Percentiles rank a stretch among this genome's conserved stretches.
These are phyloP conservation scores for Cervus canadensis DNA, from an alignment of 2,113 vertebrate genomes.

Conservation along the genomic window DNA sequence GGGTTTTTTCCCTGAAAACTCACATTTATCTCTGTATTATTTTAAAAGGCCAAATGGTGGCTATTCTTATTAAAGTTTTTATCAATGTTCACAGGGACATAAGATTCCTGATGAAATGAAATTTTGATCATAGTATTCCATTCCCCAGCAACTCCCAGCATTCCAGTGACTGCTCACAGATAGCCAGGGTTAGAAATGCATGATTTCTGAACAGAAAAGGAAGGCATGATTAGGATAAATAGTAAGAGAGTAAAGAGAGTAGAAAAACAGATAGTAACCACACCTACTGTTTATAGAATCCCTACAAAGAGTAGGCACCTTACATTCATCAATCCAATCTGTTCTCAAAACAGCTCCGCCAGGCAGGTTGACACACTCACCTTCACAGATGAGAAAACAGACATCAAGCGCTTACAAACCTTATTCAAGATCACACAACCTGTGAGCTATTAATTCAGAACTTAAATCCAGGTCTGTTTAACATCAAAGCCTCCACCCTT, in stretches of 20 bases:
- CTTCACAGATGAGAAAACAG: not conserved
- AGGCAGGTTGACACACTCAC: not conserved
- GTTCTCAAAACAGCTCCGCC: not conserved
- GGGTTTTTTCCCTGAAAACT: slow-evolving; percentile 7
- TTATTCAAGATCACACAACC: slow-evolving; percentile 12
- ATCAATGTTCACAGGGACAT: not conserved
- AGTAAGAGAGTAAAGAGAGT: not conserved
- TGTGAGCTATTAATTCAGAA: not conserved
- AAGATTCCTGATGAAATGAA: not conserved
- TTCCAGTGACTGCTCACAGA: not conserved
- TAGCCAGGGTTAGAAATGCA: not conserved
- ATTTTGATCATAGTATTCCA: not conserved
- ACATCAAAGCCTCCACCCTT: not conserved
- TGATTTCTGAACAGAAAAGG: not conserved
- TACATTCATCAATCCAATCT: not conserved
- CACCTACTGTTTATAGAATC: not conserved
- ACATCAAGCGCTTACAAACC: not conserved
- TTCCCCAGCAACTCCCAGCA: not conserved
- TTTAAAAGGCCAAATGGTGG: slow-evolving; percentile 8
- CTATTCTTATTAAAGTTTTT: slow-evolving; percentile 28
- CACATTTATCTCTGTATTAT: slow-evolving; percentile 25
- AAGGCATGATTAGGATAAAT: not conserved
- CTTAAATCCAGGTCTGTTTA: not conserved
- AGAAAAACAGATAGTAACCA: not conserved
- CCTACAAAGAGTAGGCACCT: not conserved